phyloP scores from a whole-genome alignment of 2,888 invertebrate genomes.

The Byasa hedistus region DNA sequence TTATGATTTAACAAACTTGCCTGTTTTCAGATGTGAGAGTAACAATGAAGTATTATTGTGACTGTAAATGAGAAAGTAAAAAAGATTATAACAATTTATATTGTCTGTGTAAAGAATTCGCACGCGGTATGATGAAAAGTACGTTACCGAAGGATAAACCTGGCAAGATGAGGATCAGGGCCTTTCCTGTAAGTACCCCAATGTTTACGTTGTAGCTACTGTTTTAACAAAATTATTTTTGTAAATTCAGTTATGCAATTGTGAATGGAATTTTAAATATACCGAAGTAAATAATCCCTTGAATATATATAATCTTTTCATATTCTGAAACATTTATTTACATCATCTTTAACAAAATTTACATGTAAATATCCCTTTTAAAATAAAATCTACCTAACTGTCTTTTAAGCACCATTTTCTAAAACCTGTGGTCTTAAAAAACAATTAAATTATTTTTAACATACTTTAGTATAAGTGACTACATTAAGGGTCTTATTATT shows the following conservation, averaged over 20 bases:
- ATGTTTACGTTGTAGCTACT: slow-evolving; percentile 3
- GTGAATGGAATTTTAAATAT: background rate
- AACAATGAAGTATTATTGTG: slow-evolving; percentile 69
- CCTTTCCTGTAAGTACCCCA: slow-evolving; percentile 93
- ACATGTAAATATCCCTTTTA: too few relatives aligned
- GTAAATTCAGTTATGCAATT: background rate
- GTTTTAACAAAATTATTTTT: background rate
- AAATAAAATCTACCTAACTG: too few relatives aligned
- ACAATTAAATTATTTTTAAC: too few relatives aligned
- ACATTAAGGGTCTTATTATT: too few relatives aligned
- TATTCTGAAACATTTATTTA: too few relatives aligned
- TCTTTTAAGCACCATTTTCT: too few relatives aligned
- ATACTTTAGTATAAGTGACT: too few relatives aligned
- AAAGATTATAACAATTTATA: slow-evolving; percentile 49
- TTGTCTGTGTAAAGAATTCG: slow-evolving; percentile 50
- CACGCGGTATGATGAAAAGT: slow-evolving; percentile 83
- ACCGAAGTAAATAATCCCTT: background rate
- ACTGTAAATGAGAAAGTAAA: slow-evolving; percentile 63
- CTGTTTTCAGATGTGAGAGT: slow-evolving; percentile 67
- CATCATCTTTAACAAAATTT: too few relatives aligned
- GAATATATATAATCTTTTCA: background rate
- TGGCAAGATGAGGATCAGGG: slow-evolving; percentile 97
- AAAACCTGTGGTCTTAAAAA: too few relatives aligned
- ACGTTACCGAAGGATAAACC: slow-evolving; percentile 92
- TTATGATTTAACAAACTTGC: slow-evolving; percentile 24